Evolutionary conservation across 2,113 vertebrate genomes (phyloP), one percentile per base, ranked within the genome.

Genomic region (Epinephelus lanceolatus): DNA sequence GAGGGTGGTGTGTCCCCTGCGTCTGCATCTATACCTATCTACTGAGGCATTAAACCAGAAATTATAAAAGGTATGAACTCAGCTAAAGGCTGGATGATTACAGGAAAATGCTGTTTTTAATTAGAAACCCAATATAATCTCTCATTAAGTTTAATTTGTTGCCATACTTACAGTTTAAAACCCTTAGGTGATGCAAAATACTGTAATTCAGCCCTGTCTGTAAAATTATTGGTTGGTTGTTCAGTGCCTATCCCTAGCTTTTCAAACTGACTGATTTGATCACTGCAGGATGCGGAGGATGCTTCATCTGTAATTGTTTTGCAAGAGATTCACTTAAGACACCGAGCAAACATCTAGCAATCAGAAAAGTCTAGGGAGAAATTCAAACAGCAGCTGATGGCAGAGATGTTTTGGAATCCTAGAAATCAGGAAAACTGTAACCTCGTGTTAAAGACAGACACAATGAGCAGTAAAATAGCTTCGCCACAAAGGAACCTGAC

Each of bases 231-330:
- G 57, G 23, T 6, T 33, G 19, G 45, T 59, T 62, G 59, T 80
- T 72, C 77, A 14, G 23, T 66, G 78, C 62, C 49, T 63, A 33
- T 82, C 12, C 42, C 33, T 37, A 8, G 14, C 14, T 55, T 79
- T 83, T 56, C 23, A 75, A 61, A 72, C 42, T 25, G 66, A 78
- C 69, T 78, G 51, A 83, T 80, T 68, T 52, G 33, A 67, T 77
- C 74, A 60, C 18, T 21, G 51, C 72, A 78, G 52, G 62, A 60
- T 78, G 18, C 62, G 42, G 21, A 59, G 76, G 45, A 63, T 47
- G 69, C 42, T 83, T 76, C 37, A 47, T 80, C 66, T 76, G 13
- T 70, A 71, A 88, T 81, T 88, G 73, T 70, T 76, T 67, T 71
- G 33, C 23, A n/a, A 25, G 21, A 3, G 23, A 86, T 57, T 79